Evolutionary conservation across 2,888 invertebrate species (phyloP).

Genomic region (Caenorhabditis panamensis): DNA sequence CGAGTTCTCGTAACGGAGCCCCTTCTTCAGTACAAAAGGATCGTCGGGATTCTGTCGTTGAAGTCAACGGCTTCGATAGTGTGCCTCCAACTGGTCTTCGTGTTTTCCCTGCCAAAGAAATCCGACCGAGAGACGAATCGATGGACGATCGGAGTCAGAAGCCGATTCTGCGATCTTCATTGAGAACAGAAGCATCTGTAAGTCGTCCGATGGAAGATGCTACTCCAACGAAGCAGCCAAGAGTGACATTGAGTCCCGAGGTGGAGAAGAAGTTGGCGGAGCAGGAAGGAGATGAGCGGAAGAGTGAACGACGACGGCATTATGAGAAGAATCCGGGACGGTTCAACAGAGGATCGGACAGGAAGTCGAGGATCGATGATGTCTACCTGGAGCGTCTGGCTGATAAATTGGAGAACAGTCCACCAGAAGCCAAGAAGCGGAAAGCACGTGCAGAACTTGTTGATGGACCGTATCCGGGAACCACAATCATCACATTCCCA

Average conservation of each 20-base stretch:
- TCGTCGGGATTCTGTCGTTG: constrained; percentile 54
- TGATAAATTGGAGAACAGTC: constrained; percentile 21
- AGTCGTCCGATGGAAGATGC: constrained; percentile 25
- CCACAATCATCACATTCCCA: constrained; percentile 46
- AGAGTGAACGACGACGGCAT: constrained; percentile 32
- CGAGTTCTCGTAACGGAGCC: constrained; percentile 13
- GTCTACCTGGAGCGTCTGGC: background rate
- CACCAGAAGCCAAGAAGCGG: constrained; percentile 12
- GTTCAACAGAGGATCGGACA: constrained; percentile 65
- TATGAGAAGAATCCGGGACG: constrained; percentile 58
- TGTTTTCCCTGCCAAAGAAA: constrained; percentile 32
- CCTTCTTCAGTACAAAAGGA: constrained; percentile 19
- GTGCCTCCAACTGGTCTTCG: constrained; percentile 36
- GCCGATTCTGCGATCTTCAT: constrained; percentile 41
- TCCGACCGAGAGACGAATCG: background rate
- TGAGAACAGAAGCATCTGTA: constrained; percentile 40
- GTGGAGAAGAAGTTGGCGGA: constrained; percentile 65
- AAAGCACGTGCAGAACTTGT: constrained; percentile 8
- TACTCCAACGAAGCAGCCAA: constrained; percentile 43
- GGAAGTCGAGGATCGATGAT: constrained; percentile 73
- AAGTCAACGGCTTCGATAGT: constrained; percentile 52
- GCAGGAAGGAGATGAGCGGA: constrained; percentile 42
- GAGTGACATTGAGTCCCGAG: constrained; percentile 62
- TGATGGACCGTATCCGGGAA: constrained; percentile 33
- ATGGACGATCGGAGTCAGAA: constrained; percentile 3